Percentiles rank a stretch among this genome's conserved stretches.
phyloP scores from a whole-genome alignment of 2,797 vertebrate species.

The Hypotaenidia okinawae region DNA sequence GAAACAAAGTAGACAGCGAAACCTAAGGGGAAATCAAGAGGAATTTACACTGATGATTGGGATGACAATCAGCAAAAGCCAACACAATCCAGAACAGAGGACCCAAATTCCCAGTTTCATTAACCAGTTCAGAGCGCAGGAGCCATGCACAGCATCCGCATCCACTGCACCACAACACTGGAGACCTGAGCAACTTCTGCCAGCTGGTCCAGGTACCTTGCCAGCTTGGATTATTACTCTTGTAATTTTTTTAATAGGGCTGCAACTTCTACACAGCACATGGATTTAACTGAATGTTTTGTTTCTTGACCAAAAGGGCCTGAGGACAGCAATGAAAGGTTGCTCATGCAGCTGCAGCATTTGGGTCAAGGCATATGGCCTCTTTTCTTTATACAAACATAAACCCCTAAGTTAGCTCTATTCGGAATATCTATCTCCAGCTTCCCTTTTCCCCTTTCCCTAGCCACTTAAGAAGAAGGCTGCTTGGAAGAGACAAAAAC shows the following conservation, averaged over 20 bases:
- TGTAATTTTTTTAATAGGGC: not conserved
- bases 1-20: not conserved
- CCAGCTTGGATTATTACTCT: not conserved
- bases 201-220: not conserved
- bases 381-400: not conserved
- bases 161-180: fast-evolving
- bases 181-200: not conserved
- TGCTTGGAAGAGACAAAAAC: not conserved
- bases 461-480: not conserved
- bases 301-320: not conserved
- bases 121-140: not conserved
- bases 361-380: not conserved
- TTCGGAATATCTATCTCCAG: not conserved
- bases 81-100: not conserved
- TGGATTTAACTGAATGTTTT: not conserved
- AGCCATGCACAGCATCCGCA: not conserved
- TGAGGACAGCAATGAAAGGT: not conserved
- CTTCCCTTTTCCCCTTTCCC: not conserved
- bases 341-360: not conserved
- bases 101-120: not conserved
- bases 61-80: not conserved
- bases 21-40: not conserved
- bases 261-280: not conserved
- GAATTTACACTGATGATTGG: not conserved
- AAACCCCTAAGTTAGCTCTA: not conserved